Evolutionary conservation across 2,797 vertebrate species (phyloP).

Genomic region (Phaenicophaeus curvirostris): DNA sequence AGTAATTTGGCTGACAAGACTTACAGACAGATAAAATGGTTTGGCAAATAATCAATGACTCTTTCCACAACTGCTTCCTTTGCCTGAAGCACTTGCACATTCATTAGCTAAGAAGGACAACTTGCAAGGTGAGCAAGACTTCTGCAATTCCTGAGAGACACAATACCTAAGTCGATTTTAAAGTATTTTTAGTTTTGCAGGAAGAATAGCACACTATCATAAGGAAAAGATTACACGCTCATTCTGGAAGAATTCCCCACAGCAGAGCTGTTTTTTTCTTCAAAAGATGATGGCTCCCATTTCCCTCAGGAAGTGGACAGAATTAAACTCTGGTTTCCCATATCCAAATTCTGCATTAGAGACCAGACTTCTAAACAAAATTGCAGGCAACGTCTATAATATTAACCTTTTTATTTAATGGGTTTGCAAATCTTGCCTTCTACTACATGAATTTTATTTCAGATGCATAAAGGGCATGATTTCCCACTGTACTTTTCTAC

Average conservation of each 20-base stretch:
- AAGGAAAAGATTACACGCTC: not conserved
- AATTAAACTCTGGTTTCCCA: not conserved
- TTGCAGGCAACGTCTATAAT: not conserved
- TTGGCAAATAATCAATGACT: not conserved
- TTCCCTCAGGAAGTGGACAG: not conserved
- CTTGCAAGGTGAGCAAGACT: not conserved
- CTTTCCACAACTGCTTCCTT: not conserved
- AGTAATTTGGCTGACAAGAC: not conserved
- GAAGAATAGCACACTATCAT: not conserved
- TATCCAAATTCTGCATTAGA: not conserved
- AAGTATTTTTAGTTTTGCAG: not conserved
- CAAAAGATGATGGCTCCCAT: not conserved
- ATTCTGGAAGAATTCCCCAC: not conserved
- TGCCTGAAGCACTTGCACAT: not conserved
- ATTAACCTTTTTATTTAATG: not conserved
- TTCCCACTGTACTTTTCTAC: not conserved
- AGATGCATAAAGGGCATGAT: not conserved
- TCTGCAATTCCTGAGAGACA: not conserved
- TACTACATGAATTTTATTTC: not conserved
- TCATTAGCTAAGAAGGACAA: not conserved
- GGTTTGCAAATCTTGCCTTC: not conserved
- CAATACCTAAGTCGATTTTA: not conserved
- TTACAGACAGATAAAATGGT: not conserved
- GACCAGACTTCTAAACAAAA: not conserved
- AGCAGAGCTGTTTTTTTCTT: not conserved